These are phyloP conservation scores for Drosophila funebris DNA, from an alignment of 1,140 invertebrate species.

Conservation along the genomic window DNA sequence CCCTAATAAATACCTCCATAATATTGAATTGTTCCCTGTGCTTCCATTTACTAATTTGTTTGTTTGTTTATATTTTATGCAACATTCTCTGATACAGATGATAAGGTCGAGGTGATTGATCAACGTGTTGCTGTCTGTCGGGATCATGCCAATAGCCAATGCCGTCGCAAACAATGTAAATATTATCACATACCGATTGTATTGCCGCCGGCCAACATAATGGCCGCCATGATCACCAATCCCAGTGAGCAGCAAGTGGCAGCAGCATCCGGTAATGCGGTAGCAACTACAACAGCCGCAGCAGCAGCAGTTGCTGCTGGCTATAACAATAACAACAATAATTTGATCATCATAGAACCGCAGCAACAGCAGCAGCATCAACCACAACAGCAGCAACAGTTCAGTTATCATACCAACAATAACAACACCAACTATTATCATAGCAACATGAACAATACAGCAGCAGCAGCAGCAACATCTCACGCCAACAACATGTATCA, in stretches of 20 bases:
- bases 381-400: constrained; percentile 55
- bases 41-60: constrained; percentile 12
- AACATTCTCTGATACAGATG: constrained; percentile 87
- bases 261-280: constrained; percentile 22
- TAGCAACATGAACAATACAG: constrained; percentile 46
- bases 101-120: constrained; percentile 95
- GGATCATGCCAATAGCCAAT: constrained; percentile 95
- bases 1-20: neutral
- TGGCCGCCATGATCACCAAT: constrained; percentile 82
- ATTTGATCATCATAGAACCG: constrained; percentile 81
- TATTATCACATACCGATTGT: constrained; percentile 96
- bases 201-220: constrained; percentile 88
- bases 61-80: constrained; percentile 20
- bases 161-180: constrained; percentile 95
- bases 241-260: constrained; percentile 62
- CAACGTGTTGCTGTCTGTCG: constrained; percentile 97
- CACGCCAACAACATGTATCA: constrained; percentile 66
- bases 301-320: constrained; percentile 44
- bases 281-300: constrained; percentile 51
- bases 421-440: constrained; percentile 33
- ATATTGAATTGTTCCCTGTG: neutral
- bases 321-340: constrained; percentile 69
- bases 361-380: constrained; percentile 58
- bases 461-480: constrained; percentile 49
- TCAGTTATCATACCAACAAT: constrained; percentile 48